A percentile compares a stretch with the other conserved stretches of the same genome.
Conservation (phyloP, 2,888 invertebrate species). For the Pogonocherus hispidulus region DNA sequence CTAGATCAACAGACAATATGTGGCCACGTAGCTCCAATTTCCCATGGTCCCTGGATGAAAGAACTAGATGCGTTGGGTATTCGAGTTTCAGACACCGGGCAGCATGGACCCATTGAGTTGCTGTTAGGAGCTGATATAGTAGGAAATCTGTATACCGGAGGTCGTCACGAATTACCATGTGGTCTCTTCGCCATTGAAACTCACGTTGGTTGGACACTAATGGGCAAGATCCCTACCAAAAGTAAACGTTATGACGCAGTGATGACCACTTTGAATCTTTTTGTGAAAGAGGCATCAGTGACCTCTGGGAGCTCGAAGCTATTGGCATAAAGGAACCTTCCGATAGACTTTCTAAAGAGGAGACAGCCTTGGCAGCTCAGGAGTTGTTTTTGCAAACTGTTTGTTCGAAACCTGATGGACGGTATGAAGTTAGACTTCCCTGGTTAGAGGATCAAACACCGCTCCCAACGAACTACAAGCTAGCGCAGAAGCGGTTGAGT, state of each 20-base stretch:
- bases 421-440: constrained; percentile 45
- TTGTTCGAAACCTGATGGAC: constrained; percentile 27
- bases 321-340: constrained; percentile 58
- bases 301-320: constrained; percentile 58
- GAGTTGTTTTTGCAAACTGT: constrained; percentile 39
- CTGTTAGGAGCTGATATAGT: constrained; percentile 33
- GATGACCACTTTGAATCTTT: constrained; percentile 19
- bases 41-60: constrained; percentile 28
- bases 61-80: constrained; percentile 22
- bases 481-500: constrained; percentile 36
- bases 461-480: constrained; percentile 31
- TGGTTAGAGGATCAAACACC: constrained; percentile 42
- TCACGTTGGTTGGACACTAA: constrained; percentile 34
- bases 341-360: constrained; percentile 38
- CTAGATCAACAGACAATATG: constrained; percentile 35
- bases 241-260: neutral
- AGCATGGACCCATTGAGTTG: constrained; percentile 15
- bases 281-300: constrained; percentile 24
- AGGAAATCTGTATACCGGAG: constrained; percentile 34
- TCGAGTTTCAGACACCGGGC: constrained; percentile 1
- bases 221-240: constrained; percentile 17
- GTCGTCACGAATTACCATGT: constrained; percentile 33
- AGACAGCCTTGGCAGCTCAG: constrained; percentile 16
- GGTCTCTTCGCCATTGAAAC: constrained; percentile 39
- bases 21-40: constrained; percentile 14